phyloP scores from a whole-genome alignment of 2,888 invertebrate genomes.

The Hybos culiciformis region DNA sequence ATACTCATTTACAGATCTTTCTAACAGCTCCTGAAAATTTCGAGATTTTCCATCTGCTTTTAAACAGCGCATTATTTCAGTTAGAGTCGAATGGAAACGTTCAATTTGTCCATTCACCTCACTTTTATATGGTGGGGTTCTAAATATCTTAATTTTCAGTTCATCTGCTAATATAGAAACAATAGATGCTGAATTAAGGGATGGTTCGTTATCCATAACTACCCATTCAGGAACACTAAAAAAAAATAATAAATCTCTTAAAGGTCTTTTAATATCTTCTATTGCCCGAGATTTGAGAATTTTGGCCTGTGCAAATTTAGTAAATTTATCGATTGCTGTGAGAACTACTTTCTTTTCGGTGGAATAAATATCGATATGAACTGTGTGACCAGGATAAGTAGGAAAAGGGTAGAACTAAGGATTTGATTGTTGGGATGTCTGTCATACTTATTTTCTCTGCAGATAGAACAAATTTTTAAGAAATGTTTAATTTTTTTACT shows the following conservation, averaged over 20 bases:
- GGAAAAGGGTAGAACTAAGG: conserved; percentile 9
- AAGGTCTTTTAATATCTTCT: conserved; percentile 9
- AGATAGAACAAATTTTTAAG: conserved; percentile 3
- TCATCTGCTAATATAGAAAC: conserved; percentile 9
- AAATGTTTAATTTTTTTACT: conserved; percentile 2
- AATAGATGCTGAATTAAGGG: conserved; percentile 10
- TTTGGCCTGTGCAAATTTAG: conserved; percentile 8
- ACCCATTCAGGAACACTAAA: conserved; percentile 12
- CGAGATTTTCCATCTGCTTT: conserved; percentile 6
- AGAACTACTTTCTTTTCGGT: conserved; percentile 8
- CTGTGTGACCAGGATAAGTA: conserved; percentile 8
- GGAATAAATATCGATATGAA: conserved; percentile 13
- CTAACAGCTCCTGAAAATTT: conserved; percentile 12
- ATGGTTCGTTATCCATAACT: conserved; percentile 13
- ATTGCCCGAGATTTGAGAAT: conserved; percentile 7
- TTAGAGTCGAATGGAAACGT: conserved; percentile 14
- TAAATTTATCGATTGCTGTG: conserved; percentile 10
- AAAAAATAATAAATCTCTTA: conserved; percentile 11
- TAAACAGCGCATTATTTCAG: conserved; percentile 14
- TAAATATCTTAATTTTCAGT: conserved; percentile 10
- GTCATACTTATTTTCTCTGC: conserved; percentile 10
- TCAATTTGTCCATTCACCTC: conserved; percentile 13
- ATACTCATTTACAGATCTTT: conserved; percentile 11
- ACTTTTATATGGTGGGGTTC: conserved; percentile 11
- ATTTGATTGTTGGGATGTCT: conserved; percentile 10